Evolutionary conservation across 2,797 vertebrate genomes (phyloP).

Genomic region (Centropyge bicolor): DNA sequence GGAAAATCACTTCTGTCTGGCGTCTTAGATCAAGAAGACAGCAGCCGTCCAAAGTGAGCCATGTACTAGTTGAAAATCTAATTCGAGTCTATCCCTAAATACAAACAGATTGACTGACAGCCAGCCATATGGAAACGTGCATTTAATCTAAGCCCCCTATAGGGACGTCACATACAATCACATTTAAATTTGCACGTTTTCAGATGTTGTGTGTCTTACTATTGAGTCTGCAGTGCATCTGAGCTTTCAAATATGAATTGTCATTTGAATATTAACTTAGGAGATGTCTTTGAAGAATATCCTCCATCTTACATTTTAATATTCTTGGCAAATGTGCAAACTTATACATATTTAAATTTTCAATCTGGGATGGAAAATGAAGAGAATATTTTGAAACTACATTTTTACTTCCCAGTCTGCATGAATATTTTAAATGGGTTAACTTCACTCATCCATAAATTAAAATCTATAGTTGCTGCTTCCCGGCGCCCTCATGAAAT

Average conservation of each 20-base stretch:
- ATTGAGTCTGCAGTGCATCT: background rate
- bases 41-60: background rate
- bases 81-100: background rate
- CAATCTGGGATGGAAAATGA: slow-evolving; percentile 29
- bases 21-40: slow-evolving; percentile 2
- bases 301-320: slow-evolving; percentile 24
- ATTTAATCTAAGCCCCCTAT: background rate
- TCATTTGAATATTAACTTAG: slow-evolving; percentile 3
- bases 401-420: slow-evolving; percentile 33
- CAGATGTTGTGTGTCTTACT: background rate
- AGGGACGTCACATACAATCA: background rate
- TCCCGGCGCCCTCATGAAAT: slow-evolving; percentile 49
- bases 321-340: slow-evolving; percentile 27
- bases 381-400: slow-evolving; percentile 36
- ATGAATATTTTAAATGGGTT: slow-evolving; percentile 66
- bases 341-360: slow-evolving; percentile 40
- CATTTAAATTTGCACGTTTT: background rate
- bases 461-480: slow-evolving; percentile 41
- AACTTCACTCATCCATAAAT: slow-evolving; percentile 66
- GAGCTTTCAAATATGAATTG: background rate
- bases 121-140: background rate
- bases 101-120: background rate
- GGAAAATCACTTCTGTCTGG: background rate
- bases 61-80: background rate
- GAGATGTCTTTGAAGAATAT: slow-evolving; percentile 4